Evolutionary conservation across 1,140 invertebrate genomes (phyloP), one percentile per base, ranked within the genome.

Genomic region (Brachionus rotundiformis): DNA sequence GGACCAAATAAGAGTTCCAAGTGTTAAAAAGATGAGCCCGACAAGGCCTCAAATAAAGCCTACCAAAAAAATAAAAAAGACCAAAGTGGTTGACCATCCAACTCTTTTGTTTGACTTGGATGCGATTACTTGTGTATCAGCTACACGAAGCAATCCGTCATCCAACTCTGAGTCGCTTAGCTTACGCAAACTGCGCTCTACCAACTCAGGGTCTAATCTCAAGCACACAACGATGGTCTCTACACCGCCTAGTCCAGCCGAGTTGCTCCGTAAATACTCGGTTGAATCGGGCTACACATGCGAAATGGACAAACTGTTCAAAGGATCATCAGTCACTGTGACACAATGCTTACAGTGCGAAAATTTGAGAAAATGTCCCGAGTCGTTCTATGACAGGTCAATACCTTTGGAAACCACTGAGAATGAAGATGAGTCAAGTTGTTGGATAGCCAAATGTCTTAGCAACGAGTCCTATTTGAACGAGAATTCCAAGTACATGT

Each of bases 401-500:
- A 73, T 73, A 25, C 68, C 68, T 11, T 11, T 73, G 23, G 68
- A 73, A 47, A 73, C 68, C 36, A 73, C 68, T 3, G 68, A 73
- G 19, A 44, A 73, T 25, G 68, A 73, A 44, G 68, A 73, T 27
- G 68, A 73, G 25, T 73, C 68, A 7, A 73, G 33, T 5, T 73
- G 68, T 27, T 73, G 68, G 68, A 73, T 73, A 1, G 33, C 41
- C n/a, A 73, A 73, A 41, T 73, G 68, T 25, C 41, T 73, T 13
- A 73, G 68, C 25, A 73, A 73, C n/a, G 68, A 73, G 25, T 73
- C 68, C 19, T 73, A 73, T 73, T 73, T 73, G 36, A 73, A 73
- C 41, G 68, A 73, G 25, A 73, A 73, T 29, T 73, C 68, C 36
- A 73, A 73, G 41, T 73, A 73, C 25, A 73, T 73, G 68, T 73